These are phyloP conservation scores for Dendrocincla fuliginosa DNA, from an alignment of 2,797 vertebrate genomes.

Conservation along the genomic window DNA sequence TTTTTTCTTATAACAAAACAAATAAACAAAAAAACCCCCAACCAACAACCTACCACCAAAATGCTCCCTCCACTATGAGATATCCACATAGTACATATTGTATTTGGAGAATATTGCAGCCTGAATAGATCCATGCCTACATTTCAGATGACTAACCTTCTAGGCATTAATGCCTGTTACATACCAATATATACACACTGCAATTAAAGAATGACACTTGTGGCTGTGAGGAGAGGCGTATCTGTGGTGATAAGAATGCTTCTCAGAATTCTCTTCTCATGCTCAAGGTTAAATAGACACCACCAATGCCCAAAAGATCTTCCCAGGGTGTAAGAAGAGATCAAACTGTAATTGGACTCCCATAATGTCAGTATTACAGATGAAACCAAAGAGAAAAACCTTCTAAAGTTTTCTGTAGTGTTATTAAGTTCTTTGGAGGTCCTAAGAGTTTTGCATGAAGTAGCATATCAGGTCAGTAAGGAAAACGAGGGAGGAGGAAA, in stretches of 20 bases:
- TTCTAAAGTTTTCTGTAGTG: neutral
- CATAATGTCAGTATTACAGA: neutral
- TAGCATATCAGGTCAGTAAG: neutral
- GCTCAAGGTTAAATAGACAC: neutral
- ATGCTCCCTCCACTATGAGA: neutral
- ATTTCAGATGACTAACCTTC: neutral
- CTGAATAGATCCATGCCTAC: neutral
- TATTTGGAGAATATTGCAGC: conserved; percentile 37
- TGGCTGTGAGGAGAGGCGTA: accelerated
- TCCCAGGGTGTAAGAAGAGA: neutral
- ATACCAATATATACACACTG: neutral
- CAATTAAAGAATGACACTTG: neutral
- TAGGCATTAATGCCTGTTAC: neutral
- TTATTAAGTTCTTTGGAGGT: neutral
- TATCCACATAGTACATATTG: conserved; percentile 13
- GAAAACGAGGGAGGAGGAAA: neutral
- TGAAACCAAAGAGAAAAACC: neutral
- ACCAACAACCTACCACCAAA: neutral
- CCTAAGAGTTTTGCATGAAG: neutral
- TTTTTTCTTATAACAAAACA: neutral
- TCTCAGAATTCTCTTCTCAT: neutral
- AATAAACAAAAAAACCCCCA: neutral
- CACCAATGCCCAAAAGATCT: neutral
- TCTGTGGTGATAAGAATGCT: neutral
- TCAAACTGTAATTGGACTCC: neutral